Evolutionary conservation across 2,113 vertebrate species (phyloP).

Genomic region (Hemibagrus wyckioides): DNA sequence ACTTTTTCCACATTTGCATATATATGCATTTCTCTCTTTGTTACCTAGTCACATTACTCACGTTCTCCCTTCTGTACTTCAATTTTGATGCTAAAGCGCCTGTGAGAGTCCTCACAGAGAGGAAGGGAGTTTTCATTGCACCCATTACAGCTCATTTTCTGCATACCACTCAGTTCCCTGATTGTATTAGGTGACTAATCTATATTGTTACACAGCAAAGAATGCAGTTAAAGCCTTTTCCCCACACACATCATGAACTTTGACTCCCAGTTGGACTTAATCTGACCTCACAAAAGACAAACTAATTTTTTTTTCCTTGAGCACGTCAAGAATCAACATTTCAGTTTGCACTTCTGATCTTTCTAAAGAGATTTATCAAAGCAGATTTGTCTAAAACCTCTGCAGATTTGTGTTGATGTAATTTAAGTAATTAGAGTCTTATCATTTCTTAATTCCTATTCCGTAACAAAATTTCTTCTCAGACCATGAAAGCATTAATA

Average conservation of each 20-base stretch:
- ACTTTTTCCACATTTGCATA: constrained; percentile 18
- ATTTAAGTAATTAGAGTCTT: not conserved
- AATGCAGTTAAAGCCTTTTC: constrained; percentile 66
- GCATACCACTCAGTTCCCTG: constrained; percentile 32
- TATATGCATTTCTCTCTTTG: constrained; percentile 14
- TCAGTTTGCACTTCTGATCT: constrained; percentile 40
- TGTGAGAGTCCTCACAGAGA: not conserved
- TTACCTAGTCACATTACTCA: not conserved
- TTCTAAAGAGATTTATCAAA: constrained; percentile 28
- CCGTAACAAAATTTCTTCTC: not conserved
- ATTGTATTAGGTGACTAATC: constrained; percentile 58
- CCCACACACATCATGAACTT: constrained; percentile 79
- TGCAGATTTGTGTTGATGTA: not conserved
- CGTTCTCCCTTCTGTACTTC: not conserved
- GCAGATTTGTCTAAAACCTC: constrained; percentile 3
- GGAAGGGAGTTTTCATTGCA: not conserved
- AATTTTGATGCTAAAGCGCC: not conserved
- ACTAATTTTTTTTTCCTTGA: constrained; percentile 58
- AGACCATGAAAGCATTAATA: not conserved
- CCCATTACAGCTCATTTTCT: constrained; percentile 48
- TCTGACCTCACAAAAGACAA: constrained; percentile 78
- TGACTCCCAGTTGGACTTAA: constrained; percentile 85
- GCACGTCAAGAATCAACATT: constrained; percentile 51
- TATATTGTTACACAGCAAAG: constrained; percentile 60
- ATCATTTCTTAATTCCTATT: not conserved